Evolutionary conservation across 2,888 invertebrate species (phyloP), one percentile per base, ranked within the genome.

Genomic region (Atethmia centrago): DNA sequence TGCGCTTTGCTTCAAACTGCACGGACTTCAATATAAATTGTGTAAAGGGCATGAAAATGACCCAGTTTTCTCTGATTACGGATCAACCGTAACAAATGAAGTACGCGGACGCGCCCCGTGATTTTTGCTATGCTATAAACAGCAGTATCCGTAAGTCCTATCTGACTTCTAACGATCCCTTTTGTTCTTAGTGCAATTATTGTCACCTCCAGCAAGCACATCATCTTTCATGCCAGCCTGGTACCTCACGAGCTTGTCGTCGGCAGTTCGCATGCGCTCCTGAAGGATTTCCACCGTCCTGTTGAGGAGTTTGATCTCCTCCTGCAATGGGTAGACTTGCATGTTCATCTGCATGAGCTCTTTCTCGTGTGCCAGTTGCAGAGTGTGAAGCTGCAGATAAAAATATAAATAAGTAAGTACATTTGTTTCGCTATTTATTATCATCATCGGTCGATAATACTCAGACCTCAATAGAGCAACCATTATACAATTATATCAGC

Each of bases 301-400:
- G 84, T 97, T 97, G 42, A 97, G 95, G 21, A 97, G 92, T 88
- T 97, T 97, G 53, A 97, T 94, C 86, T 97, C 97, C 81, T 97
- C 97, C 85, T 97, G 95, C 47, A 97, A 90, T 0, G 97, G 97
- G 69, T 96, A 96, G 4, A 97, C 90, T 85, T 97, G 97, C 90
- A 97, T 93, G 86, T 97, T 97, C 94, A 97, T 97, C 77, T 97
- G 97, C 91, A 97, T 96, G 64, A 98, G 91, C 90, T 98, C 98
- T 79, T 97, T 97, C 90, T 98, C 98, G 88, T 98, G 98, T 5
- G 98, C 97, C 85, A 97, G 94, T 94, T 98, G 98, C 9, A 98
- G 96, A 14, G 98, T 98, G 92, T 98, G 98, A 55, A 98, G 94
- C 97, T 98, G 95, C 65, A 96, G 72, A 59, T 71, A 40, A 76